These are phyloP conservation scores for Empis livida DNA, from an alignment of 2,888 invertebrate genomes.

Conservation along the genomic window DNA sequence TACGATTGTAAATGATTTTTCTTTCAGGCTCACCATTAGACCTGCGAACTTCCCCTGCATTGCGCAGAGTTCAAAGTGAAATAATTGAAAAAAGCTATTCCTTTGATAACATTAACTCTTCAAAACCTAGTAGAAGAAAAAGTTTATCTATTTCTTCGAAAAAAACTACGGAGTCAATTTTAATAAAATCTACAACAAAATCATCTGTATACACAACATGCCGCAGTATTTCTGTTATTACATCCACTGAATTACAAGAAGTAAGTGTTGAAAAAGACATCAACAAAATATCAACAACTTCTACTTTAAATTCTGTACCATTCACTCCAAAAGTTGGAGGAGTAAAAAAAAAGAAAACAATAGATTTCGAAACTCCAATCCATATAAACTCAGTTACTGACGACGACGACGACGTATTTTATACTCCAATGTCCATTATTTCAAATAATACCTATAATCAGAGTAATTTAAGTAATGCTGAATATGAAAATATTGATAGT, in stretches of 20 bases:
- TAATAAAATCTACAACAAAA: conserved; percentile 19
- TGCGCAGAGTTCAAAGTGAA: conserved; percentile 27
- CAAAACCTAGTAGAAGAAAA: conserved; percentile 11
- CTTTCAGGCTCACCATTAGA: conserved; percentile 20
- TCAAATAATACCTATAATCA: neutral
- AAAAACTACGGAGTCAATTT: conserved; percentile 27
- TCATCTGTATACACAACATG: conserved; percentile 26
- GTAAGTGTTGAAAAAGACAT: conserved; percentile 5
- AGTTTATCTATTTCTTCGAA: conserved; percentile 26
- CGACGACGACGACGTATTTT: conserved; percentile 11
- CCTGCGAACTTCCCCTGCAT: conserved; percentile 28
- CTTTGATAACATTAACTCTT: conserved; percentile 7
- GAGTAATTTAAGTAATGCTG: neutral
- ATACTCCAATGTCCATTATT: conserved; percentile 8
- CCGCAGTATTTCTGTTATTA: conserved; percentile 28
- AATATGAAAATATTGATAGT: neutral
- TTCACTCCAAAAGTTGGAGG: conserved; percentile 6
- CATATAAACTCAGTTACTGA: neutral
- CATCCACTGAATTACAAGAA: conserved; percentile 20
- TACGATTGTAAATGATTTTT: too few species aligned
- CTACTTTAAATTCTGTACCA: neutral
- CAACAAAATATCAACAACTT: neutral
- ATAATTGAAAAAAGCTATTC: conserved; percentile 9
- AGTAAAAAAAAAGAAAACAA: conserved; percentile 8
- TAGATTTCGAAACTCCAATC: conserved; percentile 8